Evolutionary conservation across 2,113 vertebrate genomes (phyloP), one percentile per base, ranked within the genome.

Genomic region (Lampris megalopsis): DNA sequence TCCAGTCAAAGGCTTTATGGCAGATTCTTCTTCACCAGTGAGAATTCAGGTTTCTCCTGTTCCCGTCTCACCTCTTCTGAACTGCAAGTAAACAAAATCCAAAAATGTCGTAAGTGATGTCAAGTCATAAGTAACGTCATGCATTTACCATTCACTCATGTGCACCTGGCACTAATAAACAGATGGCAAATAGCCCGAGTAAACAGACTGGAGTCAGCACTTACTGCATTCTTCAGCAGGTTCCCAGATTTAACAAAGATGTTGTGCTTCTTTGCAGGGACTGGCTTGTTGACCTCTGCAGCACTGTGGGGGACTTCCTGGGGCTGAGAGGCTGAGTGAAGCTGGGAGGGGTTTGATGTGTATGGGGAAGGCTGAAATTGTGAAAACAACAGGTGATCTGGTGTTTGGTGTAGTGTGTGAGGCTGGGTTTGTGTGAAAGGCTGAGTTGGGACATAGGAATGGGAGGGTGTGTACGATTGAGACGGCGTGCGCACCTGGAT

Each of bases 161-260:
- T 53, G 3, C 13, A 7, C 10, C 10, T 38, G 6, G 41, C 0
- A 8, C 8, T n/a, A 50, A 13, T 48, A 6, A 5, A 7, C 0
- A 2, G 0, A 36, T 5, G 13, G 54, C 13, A 7, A 64, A 45
- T 9, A 5, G 10, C 3, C 5, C n/a, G 7, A 10, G 41, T 3
- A 1, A 9, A 3, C 8, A 3, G 52, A 43, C 5, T 52, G 37
- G 7, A 40, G 41, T 3, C 38, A 43, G 63, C 11, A 65, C 88
- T 76, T 57, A 94, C 93, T 57, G 90, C 85, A 2, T 88, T 93
- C 76, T 90, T 94, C 54, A 94, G 77, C 48, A 88, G 8, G 70
- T 86, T 92, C 1, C 93, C 92, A 9, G 93, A 93, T 67, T 94
- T 94, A 10, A 71, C 73, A 13, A 94, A 94, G 84, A 94, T 93